These are phyloP conservation scores for Vulpes vulpes DNA, from an alignment of 2,113 vertebrate species.

Conservation along the genomic window DNA sequence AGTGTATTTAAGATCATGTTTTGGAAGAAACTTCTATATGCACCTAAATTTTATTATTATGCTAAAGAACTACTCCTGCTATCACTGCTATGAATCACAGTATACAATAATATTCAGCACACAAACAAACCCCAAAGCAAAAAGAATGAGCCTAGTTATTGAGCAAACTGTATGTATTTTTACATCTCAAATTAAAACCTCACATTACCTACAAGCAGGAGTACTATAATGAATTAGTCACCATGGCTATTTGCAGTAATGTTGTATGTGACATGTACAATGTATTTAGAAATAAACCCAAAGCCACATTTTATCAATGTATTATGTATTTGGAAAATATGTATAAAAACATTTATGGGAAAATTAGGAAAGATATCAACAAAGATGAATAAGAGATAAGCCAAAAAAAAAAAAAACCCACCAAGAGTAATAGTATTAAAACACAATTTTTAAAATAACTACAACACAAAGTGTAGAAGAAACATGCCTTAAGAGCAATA, in stretches of 20 bases:
- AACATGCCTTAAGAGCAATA: neutral
- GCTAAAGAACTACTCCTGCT: neutral
- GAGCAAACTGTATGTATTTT: neutral
- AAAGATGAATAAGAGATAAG: neutral
- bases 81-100: neutral
- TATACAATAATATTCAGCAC: neutral
- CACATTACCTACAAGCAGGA: neutral
- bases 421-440: neutral
- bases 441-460: neutral
- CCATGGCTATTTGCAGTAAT: neutral
- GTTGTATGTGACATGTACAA: neutral
- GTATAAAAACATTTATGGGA: neutral
- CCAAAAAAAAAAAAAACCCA: neutral
- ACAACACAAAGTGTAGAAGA: neutral
- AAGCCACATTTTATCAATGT: neutral
- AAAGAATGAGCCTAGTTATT: neutral
- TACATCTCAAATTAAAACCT: neutral
- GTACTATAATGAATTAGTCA: neutral
- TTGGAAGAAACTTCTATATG: neutral
- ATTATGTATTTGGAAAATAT: neutral
- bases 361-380: neutral
- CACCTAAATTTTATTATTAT: neutral
- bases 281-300: neutral
- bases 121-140: neutral
- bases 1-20: neutral